Percentiles rank a stretch among this genome's conserved stretches.
These are phyloP conservation scores for Drosophila punjabiensis DNA, from an alignment of 1,140 invertebrate species.

Conservation along the genomic window DNA sequence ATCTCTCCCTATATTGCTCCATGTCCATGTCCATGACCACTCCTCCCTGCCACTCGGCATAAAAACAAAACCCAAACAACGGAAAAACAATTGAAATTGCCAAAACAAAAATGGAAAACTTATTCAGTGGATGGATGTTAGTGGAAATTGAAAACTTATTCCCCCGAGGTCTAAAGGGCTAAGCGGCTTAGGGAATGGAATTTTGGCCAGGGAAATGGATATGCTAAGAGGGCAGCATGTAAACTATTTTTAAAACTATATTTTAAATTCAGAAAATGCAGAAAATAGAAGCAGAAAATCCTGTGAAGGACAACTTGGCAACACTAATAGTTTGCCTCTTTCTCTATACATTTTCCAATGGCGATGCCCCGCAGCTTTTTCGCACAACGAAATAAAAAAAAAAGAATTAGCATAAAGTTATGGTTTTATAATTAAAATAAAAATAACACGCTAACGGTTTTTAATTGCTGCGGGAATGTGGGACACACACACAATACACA, in stretches of 20 bases:
- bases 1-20: constrained; percentile 19
- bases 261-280: background rate
- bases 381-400: constrained; percentile 3
- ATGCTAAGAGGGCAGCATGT: background rate
- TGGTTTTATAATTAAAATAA: constrained; percentile 74
- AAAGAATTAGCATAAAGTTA: constrained; percentile 62
- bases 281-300: background rate
- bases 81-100: constrained; percentile 23
- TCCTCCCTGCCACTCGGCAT: background rate
- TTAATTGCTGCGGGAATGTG: constrained; percentile 68
- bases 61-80: constrained; percentile 7
- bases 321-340: background rate
- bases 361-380: constrained; percentile 10
- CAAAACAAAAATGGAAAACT: constrained; percentile 29
- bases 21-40: background rate
- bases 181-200: constrained; percentile 34
- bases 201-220: constrained; percentile 3
- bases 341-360: background rate
- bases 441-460: constrained; percentile 50
- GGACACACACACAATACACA: constrained; percentile 41
- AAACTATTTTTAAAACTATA: constrained; percentile 1
- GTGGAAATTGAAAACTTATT: constrained; percentile 5
- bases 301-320: constrained; percentile 1
- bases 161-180: constrained; percentile 2
- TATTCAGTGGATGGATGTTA: constrained; percentile 5